phyloP scores from a whole-genome alignment of 2,797 vertebrate species.

The Vireo griseus region DNA sequence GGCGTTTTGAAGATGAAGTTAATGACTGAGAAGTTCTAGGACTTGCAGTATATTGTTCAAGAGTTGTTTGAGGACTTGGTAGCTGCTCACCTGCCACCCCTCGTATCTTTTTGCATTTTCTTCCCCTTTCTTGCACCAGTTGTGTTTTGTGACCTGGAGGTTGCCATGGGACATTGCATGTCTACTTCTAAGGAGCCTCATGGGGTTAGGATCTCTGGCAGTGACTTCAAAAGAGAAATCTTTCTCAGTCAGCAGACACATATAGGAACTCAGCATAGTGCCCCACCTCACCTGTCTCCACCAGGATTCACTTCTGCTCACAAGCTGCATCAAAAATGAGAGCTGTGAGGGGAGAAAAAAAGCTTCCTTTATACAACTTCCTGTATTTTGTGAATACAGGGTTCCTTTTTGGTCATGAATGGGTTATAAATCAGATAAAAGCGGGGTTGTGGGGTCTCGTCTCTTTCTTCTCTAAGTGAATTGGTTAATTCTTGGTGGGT shows the following conservation, averaged over 20 bases:
- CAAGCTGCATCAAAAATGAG: background rate
- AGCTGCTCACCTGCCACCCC: background rate
- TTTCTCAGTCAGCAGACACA: background rate
- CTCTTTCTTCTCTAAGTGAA: constrained; percentile 33
- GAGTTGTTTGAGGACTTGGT: background rate
- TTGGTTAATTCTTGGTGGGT: constrained; percentile 35
- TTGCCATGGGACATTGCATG: fast-evolving
- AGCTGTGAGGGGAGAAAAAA: background rate
- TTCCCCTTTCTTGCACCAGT: background rate
- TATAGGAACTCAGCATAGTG: background rate
- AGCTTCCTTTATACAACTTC: background rate
- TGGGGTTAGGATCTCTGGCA: background rate
- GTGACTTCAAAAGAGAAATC: background rate
- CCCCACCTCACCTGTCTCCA: background rate
- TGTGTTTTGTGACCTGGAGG: background rate
- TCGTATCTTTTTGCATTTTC: background rate
- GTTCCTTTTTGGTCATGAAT: constrained; percentile 36
- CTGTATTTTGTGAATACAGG: constrained; percentile 16
- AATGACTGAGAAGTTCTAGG: background rate
- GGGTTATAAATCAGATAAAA: constrained; percentile 41
- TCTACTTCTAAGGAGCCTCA: background rate
- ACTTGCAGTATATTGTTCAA: background rate
- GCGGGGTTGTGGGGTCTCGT: background rate
- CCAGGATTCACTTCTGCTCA: background rate
- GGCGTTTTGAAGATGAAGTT: background rate